Conservation (phyloP, 2,888 invertebrate species). For the Volucella bombylans region DNA sequence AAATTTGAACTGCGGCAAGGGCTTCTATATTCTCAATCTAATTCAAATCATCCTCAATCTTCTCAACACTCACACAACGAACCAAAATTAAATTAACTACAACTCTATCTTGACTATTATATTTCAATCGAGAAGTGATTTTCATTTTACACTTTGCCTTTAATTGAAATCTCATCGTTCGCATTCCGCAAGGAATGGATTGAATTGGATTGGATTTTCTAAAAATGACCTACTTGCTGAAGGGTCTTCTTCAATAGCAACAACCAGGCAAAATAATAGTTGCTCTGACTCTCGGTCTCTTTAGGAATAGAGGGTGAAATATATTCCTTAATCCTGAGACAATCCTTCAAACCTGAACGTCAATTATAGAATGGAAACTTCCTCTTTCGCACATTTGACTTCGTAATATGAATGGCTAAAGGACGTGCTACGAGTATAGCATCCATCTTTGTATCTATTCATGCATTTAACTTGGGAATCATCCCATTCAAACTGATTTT, state of each 20-base stretch:
- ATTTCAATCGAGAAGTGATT: slow-evolving; percentile 50
- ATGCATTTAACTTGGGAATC: slow-evolving; percentile 26
- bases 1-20: not conserved
- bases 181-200: not conserved
- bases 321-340: slow-evolving; percentile 19
- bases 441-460: slow-evolving; percentile 3
- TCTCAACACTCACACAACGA: not conserved
- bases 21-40: not conserved
- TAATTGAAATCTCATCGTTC: slow-evolving; percentile 23
- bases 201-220: not conserved
- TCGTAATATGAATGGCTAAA: slow-evolving; percentile 11
- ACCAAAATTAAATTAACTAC: slow-evolving; percentile 30
- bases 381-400: not conserved
- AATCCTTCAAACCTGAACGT: slow-evolving; percentile 10
- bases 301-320: not conserved
- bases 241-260: slow-evolving; percentile 1
- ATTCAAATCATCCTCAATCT: slow-evolving; percentile 20
- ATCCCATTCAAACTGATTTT: slow-evolving; percentile 26
- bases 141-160: slow-evolving; percentile 40
- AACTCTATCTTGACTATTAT: slow-evolving; percentile 44
- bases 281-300: not conserved
- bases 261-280: not conserved
- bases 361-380: slow-evolving; percentile 1
- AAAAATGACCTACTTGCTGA: not conserved
- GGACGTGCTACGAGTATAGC: not conserved